phyloP scores from a whole-genome alignment of 2,113 vertebrate species.

The Protobothrops mucrosquamatus region DNA sequence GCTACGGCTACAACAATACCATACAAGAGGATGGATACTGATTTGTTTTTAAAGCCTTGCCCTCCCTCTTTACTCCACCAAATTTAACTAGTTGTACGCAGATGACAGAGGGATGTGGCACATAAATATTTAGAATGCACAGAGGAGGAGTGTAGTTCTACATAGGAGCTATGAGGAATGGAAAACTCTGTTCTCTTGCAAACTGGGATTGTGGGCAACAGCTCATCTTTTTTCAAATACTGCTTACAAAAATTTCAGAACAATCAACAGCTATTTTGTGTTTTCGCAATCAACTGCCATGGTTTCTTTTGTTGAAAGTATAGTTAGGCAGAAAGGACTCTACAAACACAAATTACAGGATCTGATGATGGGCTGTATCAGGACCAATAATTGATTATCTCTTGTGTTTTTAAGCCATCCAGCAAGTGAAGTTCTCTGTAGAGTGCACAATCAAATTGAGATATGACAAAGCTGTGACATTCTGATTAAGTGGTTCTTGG shows the following conservation, averaged over 20 bases:
- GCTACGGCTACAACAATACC: neutral
- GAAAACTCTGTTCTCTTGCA: neutral
- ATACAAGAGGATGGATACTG: slow-evolving; percentile 36
- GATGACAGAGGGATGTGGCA: neutral
- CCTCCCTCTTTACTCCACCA: neutral
- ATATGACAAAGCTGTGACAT: neutral
- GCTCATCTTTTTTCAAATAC: rapidly evolving
- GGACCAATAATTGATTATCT: neutral
- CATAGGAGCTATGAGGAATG: neutral
- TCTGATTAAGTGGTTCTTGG: neutral
- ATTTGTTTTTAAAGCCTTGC: neutral
- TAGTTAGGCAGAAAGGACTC: neutral
- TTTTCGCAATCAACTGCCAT: neutral
- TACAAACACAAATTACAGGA: neutral
- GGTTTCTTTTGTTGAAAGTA: neutral
- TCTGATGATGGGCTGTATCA: neutral
- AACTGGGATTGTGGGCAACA: neutral
- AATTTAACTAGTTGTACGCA: neutral
- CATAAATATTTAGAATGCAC: neutral
- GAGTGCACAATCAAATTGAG: neutral
- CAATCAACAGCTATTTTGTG: neutral
- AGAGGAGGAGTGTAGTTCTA: neutral
- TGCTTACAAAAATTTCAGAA: neutral
- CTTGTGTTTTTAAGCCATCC: neutral
- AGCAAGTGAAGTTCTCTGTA: neutral